phyloP scores from a whole-genome alignment of 2,113 vertebrate genomes.

The Salvelinus namaycush region DNA sequence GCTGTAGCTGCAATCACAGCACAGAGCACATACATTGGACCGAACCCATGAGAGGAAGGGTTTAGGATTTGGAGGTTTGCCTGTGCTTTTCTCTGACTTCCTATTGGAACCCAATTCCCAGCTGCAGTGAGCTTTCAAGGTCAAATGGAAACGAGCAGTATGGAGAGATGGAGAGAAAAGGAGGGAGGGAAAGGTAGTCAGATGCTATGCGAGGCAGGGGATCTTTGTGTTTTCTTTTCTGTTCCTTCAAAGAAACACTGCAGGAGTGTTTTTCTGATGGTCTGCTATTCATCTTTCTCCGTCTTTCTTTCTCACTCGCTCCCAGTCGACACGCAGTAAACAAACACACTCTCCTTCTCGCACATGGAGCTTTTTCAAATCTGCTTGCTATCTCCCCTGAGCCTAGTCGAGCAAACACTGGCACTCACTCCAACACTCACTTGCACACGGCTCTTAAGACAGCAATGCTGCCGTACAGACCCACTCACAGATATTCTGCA shows the following conservation, averaged over 20 bases:
- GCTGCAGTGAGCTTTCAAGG: constrained; percentile 53
- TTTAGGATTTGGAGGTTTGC: constrained; percentile 25
- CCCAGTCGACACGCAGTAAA: constrained; percentile 29
- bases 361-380: constrained; percentile 43
- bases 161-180: constrained; percentile 9
- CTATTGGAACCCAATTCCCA: constrained; percentile 22
- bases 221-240: background rate
- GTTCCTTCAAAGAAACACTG: background rate
- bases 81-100: constrained; percentile 29
- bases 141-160: constrained; percentile 34
- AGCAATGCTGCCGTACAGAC: constrained; percentile 35
- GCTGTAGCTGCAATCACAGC: too few relatives aligned
- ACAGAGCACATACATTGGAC: too few relatives aligned
- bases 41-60: constrained; percentile 27
- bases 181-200: background rate
- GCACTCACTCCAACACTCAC: constrained; percentile 36
- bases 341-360: constrained; percentile 15
- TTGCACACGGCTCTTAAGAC: constrained; percentile 25
- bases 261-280: background rate
- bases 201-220: background rate
- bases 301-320: background rate
- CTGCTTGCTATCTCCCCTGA: constrained; percentile 35
- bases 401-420: constrained; percentile 39
- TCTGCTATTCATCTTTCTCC: background rate
- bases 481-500: constrained; percentile 48